phyloP scores from a whole-genome alignment of 2,797 vertebrate species.

The Limnodromus scolopaceus region DNA sequence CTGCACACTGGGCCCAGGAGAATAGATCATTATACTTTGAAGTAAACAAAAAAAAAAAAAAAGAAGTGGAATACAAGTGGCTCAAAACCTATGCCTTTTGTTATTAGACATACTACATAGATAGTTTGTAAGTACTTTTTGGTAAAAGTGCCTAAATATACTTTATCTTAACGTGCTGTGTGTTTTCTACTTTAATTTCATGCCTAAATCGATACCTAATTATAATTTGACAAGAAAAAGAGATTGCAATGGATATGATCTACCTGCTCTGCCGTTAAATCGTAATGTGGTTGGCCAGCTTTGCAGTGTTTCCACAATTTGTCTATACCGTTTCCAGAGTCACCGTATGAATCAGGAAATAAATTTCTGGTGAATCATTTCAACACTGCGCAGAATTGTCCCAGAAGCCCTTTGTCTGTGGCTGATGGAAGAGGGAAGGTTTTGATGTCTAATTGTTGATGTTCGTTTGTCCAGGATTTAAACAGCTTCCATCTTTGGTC shows the following conservation, averaged over 20 bases:
- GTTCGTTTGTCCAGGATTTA: not conserved
- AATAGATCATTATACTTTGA: not conserved
- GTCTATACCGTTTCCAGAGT: conserved; percentile 23
- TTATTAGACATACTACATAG: conserved; percentile 58
- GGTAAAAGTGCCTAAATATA: conserved; percentile 75
- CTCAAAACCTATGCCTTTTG: conserved; percentile 50
- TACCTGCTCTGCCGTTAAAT: conserved; percentile 52
- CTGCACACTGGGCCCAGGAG: not conserved
- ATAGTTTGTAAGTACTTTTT: conserved; percentile 64
- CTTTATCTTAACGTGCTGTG: conserved; percentile 64
- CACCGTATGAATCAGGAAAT: conserved; percentile 12
- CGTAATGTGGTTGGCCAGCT: conserved; percentile 30
- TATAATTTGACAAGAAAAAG: conserved; percentile 73
- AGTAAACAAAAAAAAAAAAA: conserved; percentile 17
- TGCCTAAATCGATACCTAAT: conserved; percentile 77
- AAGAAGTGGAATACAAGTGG: conserved; percentile 27
- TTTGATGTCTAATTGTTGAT: not conserved
- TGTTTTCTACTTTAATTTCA: conserved; percentile 71
- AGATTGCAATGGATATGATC: conserved; percentile 48
- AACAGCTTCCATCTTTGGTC: not conserved
- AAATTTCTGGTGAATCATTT: conserved; percentile 13
- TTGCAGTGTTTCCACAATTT: conserved; percentile 19
- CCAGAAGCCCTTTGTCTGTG: not conserved
- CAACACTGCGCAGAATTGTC: not conserved
- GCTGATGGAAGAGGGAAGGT: not conserved